Evolutionary conservation across 2,797 vertebrate species (phyloP).

Genomic region (Streptopelia turtur): DNA sequence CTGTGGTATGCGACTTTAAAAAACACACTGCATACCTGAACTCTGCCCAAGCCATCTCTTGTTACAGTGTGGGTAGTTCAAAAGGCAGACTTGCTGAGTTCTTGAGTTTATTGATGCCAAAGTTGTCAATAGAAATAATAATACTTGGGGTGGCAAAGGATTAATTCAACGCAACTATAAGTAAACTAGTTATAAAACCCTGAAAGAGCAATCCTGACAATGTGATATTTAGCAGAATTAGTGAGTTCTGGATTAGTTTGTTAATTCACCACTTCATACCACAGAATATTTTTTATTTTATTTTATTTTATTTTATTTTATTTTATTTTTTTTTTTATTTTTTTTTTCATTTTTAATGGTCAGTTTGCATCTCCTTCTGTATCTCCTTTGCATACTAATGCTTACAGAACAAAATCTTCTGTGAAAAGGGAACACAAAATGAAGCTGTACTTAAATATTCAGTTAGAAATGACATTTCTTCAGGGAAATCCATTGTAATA

Average conservation of each 20-base stretch:
- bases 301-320: not conserved
- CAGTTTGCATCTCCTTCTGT: not conserved
- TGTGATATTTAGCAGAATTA: not conserved
- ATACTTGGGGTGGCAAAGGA: not conserved
- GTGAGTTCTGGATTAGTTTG: not conserved
- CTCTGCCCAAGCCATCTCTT: not conserved
- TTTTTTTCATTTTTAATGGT: not conserved
- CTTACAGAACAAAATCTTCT: not conserved
- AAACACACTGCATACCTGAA: not conserved
- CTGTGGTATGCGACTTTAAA: not conserved
- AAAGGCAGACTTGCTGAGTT: not conserved
- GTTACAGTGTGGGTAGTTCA: not conserved
- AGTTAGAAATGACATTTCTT: conserved; percentile 9
- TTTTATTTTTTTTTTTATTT: not conserved
- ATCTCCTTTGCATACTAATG: not conserved
- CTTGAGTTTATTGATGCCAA: not conserved
- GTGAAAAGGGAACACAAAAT: not conserved
- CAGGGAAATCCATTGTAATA: conserved; percentile 12
- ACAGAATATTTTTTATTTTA: not conserved
- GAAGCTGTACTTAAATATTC: conserved; percentile 26
- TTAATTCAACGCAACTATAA: not conserved
- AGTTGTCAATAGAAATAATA: not conserved
- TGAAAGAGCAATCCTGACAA: not conserved
- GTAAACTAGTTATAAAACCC: not conserved
- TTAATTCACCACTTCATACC: not conserved